Evolutionary conservation across 1,140 invertebrate species (phyloP).

Genomic region (Ctenoplectra terminalis): DNA sequence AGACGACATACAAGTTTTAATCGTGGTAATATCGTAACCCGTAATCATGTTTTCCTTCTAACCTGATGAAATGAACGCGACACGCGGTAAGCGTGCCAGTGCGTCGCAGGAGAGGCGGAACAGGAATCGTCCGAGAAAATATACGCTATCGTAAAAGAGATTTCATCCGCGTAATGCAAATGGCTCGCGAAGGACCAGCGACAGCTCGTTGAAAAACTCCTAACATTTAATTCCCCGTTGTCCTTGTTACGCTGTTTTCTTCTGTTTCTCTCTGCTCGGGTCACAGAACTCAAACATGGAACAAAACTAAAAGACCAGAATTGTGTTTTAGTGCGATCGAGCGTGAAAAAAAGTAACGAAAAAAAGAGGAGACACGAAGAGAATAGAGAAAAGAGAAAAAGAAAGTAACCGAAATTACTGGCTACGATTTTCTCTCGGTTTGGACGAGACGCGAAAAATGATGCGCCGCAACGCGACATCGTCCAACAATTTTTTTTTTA

Average conservation of each 20-base stretch:
- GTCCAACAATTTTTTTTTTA: neutral
- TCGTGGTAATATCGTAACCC: slow-evolving; percentile 6
- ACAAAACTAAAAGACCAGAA: neutral
- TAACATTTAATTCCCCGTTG: neutral
- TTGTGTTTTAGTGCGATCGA: neutral
- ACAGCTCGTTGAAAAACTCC: slow-evolving; percentile 1
- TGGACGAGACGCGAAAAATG: neutral
- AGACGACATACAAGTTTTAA: neutral
- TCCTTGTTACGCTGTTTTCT: neutral
- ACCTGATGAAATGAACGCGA: neutral
- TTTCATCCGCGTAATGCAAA: slow-evolving; percentile 22
- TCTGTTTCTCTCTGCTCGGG: neutral
- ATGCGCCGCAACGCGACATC: neutral
- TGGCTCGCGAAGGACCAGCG: neutral
- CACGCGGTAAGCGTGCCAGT: slow-evolving; percentile 11
- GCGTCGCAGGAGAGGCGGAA: neutral
- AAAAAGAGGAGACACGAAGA: neutral
- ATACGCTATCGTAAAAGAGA: slow-evolving; percentile 4
- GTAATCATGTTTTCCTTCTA: neutral
- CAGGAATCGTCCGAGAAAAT: neutral
- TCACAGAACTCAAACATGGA: neutral
- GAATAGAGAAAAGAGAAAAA: neutral
- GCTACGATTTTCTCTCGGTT: neutral
- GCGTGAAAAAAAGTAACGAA: neutral
- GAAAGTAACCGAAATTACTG: neutral